phyloP scores from a whole-genome alignment of 2,888 invertebrate species.

The Aphelenchoides bicaudatus region DNA sequence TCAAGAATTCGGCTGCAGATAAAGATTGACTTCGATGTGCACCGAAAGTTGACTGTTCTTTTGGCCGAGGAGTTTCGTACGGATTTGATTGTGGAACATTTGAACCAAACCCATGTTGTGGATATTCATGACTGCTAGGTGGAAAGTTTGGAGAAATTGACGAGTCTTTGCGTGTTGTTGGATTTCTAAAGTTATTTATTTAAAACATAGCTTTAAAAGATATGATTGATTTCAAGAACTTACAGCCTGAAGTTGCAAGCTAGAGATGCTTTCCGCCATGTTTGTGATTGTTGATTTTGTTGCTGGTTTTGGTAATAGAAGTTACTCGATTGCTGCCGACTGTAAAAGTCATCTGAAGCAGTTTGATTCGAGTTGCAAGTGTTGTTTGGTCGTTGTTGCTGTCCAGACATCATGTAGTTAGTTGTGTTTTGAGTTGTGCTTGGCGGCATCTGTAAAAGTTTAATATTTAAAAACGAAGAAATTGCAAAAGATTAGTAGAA shows the following conservation, averaged over 20 bases:
- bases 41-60: no score
- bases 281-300: neutral
- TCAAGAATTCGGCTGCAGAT: slow-evolving; percentile 16
- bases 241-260: slow-evolving; percentile 11
- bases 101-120: no score
- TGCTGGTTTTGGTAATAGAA: neutral
- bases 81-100: no score
- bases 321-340: no score
- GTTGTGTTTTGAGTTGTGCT: no score
- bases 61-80: no score
- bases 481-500: no score
- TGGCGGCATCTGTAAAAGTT: no score
- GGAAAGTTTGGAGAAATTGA: neutral
- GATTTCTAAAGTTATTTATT: neutral
- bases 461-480: no score
- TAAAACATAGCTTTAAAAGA: neutral
- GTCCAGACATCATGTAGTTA: no score
- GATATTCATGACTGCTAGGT: neutral
- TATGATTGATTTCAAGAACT: neutral
- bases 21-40: slow-evolving; percentile 10
- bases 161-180: slow-evolving; percentile 7
- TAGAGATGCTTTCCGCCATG: slow-evolving; percentile 7
- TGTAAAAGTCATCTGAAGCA: neutral
- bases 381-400: no score
- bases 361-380: neutral